A percentile compares a stretch with the other conserved stretches of the same genome.
phyloP scores from a whole-genome alignment of 2,797 vertebrate genomes.

The Sardinella longiceps region DNA sequence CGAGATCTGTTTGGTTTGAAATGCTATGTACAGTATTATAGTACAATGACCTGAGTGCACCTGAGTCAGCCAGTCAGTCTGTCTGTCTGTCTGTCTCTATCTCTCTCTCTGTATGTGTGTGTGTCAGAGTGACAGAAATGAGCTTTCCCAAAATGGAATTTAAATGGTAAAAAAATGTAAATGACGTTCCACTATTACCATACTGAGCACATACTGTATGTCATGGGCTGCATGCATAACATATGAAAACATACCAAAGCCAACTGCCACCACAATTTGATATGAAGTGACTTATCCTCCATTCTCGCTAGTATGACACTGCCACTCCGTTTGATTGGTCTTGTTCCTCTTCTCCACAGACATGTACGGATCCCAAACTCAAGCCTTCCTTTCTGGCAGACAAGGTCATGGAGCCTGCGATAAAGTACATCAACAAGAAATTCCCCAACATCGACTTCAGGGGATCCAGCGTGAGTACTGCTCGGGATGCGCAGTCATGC shows the following conservation, averaged over 20 bases:
- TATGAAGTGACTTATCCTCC: background rate
- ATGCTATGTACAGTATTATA: background rate
- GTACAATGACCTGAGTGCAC: background rate
- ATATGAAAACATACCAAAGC: background rate
- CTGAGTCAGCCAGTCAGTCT: background rate
- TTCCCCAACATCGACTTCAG: conserved; percentile 90
- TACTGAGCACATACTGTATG: background rate
- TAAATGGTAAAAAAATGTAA: background rate
- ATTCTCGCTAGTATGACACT: background rate
- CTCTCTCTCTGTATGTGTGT: background rate
- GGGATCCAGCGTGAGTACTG: conserved; percentile 70
- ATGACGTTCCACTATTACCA: background rate
- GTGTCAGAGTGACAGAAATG: background rate
- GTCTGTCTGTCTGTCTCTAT: no score
- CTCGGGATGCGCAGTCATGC: background rate
- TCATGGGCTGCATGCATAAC: background rate
- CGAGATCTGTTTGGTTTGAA: background rate
- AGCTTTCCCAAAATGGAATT: background rate
- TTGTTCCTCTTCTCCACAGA: conserved; percentile 54
- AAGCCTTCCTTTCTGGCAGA: conserved; percentile 79
- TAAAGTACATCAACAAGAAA: conserved; percentile 93
- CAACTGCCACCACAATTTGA: background rate
- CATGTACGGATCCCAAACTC: conserved; percentile 78
- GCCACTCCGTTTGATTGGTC: background rate
- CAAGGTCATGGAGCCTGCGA: conserved; percentile 84